Evolutionary conservation across 64 coral and sea anemone genomes (phyloP).

Genomic region (Montipora sp.): DNA sequence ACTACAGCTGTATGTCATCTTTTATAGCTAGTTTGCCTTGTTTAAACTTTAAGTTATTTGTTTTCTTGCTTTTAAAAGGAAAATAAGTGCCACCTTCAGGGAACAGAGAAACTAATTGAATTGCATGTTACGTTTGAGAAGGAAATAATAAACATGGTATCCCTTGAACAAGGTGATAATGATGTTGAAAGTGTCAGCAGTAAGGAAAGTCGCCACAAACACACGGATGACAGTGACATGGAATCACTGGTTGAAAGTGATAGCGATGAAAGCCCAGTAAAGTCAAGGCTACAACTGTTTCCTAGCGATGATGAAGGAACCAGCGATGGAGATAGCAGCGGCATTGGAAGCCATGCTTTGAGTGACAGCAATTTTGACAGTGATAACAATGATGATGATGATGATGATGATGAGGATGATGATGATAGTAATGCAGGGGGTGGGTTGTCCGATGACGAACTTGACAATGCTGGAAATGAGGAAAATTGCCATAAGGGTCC

Average conservation of each 20-base stretch:
- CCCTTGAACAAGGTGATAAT: not conserved
- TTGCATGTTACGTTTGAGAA: conserved; percentile 72
- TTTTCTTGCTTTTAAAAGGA: conserved; percentile 13
- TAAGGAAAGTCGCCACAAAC: not conserved
- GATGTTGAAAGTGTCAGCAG: conserved; percentile 24
- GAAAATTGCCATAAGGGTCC: conserved; percentile 40
- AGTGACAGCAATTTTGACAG: conserved; percentile 15
- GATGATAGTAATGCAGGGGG: conserved; percentile 55
- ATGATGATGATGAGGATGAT: conserved; percentile 34
- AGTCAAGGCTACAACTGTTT: conserved; percentile 20
- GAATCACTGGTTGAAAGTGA: not conserved
- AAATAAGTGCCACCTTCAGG: conserved; percentile 19
- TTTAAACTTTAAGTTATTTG: no score
- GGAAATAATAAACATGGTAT: conserved; percentile 34
- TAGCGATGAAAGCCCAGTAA: not conserved
- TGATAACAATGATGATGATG: conserved; percentile 49
- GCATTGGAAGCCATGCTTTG: not conserved
- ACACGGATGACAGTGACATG: not conserved
- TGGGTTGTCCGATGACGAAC: conserved; percentile 68
- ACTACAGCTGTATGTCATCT: no score
- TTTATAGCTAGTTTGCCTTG: no score
- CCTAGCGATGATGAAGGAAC: conserved; percentile 28
- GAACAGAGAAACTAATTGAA: conserved; percentile 66
- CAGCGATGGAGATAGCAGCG: conserved; percentile 25
- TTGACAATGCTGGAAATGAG: conserved; percentile 20